Base-by-base conservation (phyloP, 2,888 invertebrate species). In the Drosophila melanosoma region DNA sequence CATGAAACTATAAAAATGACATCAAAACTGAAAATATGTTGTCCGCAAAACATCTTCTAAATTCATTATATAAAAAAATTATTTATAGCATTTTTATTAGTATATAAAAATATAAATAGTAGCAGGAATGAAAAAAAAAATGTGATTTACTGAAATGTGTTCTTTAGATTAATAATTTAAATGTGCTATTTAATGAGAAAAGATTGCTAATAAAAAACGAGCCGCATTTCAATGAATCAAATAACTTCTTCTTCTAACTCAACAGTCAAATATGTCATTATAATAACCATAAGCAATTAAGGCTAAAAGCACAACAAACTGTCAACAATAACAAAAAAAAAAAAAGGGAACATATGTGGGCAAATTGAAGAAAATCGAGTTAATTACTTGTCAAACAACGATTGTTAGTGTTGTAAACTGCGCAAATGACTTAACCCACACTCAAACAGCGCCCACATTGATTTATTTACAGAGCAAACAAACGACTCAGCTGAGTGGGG, bases 371-470 rank as follows among this genome's bases (percentile, higher is more conserved):
- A 57, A 60, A 60, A 74, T 74, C 69, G 58, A 88, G 76, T 76
- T 88, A 88, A 89, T 90, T 88, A 74, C 90, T 83, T 88, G 88
- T 88, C 90, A 88, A 88, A 88, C 88, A 75, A 63, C 76, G 67
- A 62, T 69, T 65, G 69, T 90, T 72, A 88, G 78, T 83, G 87
- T 62, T 88, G 90, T 88, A 88, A 88, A 84, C 83, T 78, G 84
- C 79, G 61, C 75, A 77, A 87, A 70, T 81, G 87, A 79, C 82
- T 76, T 74, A 66, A 62, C 58, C 69, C 72, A 76, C 75, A 69
- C 67, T 81, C 56, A 60, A 56, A 17, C 61, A 36, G 56, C 61
- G 42, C 17, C 66, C 54, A 26, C 67, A 70, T 63, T 78, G 90
- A 90, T 88, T 88, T 90, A 88, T 87, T 88, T 79, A 74, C 90